Conservation (phyloP, 2,888 invertebrate genomes). For the Vandiemenella viatica region DNA sequence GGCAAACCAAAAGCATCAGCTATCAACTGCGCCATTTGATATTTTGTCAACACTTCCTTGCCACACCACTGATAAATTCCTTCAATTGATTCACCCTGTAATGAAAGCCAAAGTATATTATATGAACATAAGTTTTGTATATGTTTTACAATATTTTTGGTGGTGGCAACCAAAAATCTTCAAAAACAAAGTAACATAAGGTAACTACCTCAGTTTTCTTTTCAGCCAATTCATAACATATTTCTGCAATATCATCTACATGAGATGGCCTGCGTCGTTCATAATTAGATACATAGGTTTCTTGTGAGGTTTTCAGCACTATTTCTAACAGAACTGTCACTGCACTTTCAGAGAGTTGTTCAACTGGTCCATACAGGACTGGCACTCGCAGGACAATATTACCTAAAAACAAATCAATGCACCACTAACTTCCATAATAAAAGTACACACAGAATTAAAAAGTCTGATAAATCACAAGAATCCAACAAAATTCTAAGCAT, state of each 20-base stretch:
- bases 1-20: conserved; percentile 28
- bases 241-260: conserved; percentile 29
- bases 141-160: background rate
- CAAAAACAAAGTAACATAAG: background rate
- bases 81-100: conserved; percentile 17
- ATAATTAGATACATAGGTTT: conserved; percentile 26
- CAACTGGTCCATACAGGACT: conserved; percentile 33
- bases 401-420: too few relatives aligned
- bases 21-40: conserved; percentile 32
- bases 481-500: too few relatives aligned
- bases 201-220: conserved; percentile 21
- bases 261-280: conserved; percentile 32
- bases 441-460: too few relatives aligned
- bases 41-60: conserved; percentile 33
- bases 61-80: conserved; percentile 36
- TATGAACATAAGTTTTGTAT: too few relatives aligned
- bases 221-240: conserved; percentile 25
- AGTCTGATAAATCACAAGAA: too few relatives aligned
- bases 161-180: background rate
- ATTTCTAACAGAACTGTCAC: conserved; percentile 28
- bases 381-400: conserved; percentile 33
- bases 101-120: too few relatives aligned
- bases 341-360: conserved; percentile 31
- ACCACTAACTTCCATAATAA: too few relatives aligned
- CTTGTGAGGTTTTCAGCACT: conserved; percentile 15